Evolutionary conservation across 2,888 invertebrate genomes (phyloP).

Genomic region (Platycnemis pennipes): DNA sequence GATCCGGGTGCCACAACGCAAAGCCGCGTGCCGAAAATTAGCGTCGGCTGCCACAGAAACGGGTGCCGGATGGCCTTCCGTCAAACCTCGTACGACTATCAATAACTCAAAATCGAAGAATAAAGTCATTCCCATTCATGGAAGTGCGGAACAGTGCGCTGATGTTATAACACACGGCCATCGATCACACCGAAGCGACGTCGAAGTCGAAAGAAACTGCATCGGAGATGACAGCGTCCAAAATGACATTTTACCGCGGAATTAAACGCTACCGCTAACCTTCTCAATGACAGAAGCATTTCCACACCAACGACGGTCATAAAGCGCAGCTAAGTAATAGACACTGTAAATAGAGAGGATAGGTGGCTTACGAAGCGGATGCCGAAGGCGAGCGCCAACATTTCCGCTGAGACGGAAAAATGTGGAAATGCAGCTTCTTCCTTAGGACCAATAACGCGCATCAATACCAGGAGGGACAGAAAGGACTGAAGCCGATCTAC

Average conservation of each 20-base stretch:
- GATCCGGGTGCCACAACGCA: too few species aligned
- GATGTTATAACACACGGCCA: neutral
- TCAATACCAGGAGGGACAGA: too few species aligned
- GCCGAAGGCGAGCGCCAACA: neutral
- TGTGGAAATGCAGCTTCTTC: neutral
- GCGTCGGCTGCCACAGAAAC: too few species aligned
- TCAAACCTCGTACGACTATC: neutral
- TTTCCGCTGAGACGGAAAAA: neutral
- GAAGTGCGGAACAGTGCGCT: neutral
- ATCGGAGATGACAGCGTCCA: neutral
- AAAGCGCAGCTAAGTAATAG: neutral
- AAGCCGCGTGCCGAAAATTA: too few species aligned
- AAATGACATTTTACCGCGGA: neutral
- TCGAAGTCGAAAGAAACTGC: neutral
- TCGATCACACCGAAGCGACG: neutral
- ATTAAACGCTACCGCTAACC: neutral
- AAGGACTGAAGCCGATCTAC: too few species aligned
- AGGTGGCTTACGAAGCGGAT: neutral
- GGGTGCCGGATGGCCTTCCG: too few species aligned
- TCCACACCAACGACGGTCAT: neutral
- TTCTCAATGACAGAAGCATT: neutral
- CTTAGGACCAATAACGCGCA: too few species aligned
- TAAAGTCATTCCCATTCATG: neutral
- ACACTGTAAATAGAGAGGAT: neutral
- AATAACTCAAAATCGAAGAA: neutral